Percentiles rank a stretch among this genome's conserved stretches.
Evolutionary conservation across 2,797 vertebrate species (phyloP).

Genomic region (Amblyraja radiata): DNA sequence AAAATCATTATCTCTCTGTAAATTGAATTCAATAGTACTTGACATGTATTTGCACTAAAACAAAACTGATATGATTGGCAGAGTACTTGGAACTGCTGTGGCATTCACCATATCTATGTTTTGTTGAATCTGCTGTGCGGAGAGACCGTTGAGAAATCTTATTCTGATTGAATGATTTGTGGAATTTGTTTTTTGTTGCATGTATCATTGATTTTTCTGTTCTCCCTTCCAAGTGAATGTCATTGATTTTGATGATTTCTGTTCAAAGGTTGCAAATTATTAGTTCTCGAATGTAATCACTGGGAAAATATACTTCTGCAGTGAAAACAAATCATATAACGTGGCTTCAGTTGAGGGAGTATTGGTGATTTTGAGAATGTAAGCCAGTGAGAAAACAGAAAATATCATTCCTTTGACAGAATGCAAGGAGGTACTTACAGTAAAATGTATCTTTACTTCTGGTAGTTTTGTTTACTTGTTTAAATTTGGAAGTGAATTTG

Average conservation of each 20-base stretch:
- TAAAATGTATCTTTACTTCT: not conserved
- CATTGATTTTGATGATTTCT: not conserved
- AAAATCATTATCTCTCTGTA: not conserved
- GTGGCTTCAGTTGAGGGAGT: not conserved
- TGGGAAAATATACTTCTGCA: not conserved
- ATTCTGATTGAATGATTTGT: not conserved
- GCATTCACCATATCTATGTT: not conserved
- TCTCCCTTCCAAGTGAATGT: not conserved
- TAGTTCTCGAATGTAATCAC: not conserved
- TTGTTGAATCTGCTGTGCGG: not conserved
- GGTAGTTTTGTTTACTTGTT: not conserved
- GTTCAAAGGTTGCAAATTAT: not conserved
- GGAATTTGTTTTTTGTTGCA: not conserved
- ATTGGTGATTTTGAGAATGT: not conserved
- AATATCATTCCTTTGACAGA: not conserved
- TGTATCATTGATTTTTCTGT: not conserved
- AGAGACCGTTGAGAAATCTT: not conserved
- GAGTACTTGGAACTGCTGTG: not conserved
- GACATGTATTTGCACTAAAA: not conserved
- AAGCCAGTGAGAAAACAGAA: not conserved
- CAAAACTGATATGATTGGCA: not conserved
- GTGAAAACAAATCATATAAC: not conserved
- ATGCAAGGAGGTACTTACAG: not conserved
- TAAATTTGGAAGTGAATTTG: not conserved
- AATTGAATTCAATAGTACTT: conserved; percentile 2